Conservation (phyloP, 2,113 vertebrate species). For the Junco hyemalis region DNA sequence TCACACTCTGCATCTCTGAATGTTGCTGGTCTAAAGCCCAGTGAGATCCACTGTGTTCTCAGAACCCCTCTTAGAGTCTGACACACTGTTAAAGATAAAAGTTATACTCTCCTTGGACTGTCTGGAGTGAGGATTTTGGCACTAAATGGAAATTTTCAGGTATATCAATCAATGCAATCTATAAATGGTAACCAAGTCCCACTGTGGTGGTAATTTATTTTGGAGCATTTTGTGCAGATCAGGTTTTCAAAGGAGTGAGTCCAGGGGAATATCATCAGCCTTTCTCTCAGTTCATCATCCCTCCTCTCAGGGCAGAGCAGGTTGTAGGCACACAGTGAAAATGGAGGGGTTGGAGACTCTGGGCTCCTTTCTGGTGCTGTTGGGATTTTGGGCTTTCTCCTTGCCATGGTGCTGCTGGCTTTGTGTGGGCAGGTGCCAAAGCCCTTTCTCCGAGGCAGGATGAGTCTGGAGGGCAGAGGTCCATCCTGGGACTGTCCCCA, state of each 20-base stretch:
- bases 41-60: not conserved
- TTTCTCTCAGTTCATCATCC: not conserved
- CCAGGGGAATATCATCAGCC: not conserved
- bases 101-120: not conserved
- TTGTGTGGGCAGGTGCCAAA: accelerated
- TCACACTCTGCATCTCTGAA: not conserved
- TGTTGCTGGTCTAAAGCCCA: not conserved
- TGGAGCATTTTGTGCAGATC: constrained; percentile 44
- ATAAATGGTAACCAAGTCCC: constrained; percentile 9
- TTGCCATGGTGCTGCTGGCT: accelerated
- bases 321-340: not conserved
- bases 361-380: not conserved
- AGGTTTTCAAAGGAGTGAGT: constrained; percentile 19
- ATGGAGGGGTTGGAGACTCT: accelerated
- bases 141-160: not conserved
- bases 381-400: not conserved
- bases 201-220: constrained; percentile 26
- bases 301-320: not conserved
- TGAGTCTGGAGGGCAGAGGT: not conserved
- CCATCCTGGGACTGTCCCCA: not conserved
- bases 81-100: not conserved
- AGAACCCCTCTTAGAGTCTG: not conserved
- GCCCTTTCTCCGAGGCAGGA: not conserved
- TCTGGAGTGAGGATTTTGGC: not conserved
- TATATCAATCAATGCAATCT: not conserved